Evolutionary conservation across 2,797 vertebrate genomes (phyloP), one percentile per base, ranked within the genome.

Genomic region (Sebastiscus albofasciatus): DNA sequence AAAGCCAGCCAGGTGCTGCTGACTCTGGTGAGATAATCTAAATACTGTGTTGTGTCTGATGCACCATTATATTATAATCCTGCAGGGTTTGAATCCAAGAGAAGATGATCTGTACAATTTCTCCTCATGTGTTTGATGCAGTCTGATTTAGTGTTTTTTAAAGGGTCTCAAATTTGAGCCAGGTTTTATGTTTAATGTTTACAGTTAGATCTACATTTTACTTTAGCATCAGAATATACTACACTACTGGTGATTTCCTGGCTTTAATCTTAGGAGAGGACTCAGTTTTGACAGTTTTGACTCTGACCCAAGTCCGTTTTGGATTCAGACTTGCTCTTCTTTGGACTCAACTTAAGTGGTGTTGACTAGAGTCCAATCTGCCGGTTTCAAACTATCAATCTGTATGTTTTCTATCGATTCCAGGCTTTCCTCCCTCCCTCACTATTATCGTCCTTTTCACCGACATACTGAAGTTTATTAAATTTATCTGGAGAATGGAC

Each of bases 401-500:
- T 73, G 33, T 46, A 49, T 10, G 20, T 72, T 67, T 74, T 67
- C 27, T 29, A 24, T 75, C 71, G 4, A 33, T 72, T 26, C 33
- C 22, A 67, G 26, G 27, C 9, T 46, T 54, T 31, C 24, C 56
- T 29, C 55, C 59, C 33, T 65, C 34, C 22, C 16, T 75, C 58
- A 36, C 8, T 65, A 36, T 74, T 64, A 62, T 52, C n/a, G 14
- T 42, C 26, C 22, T 46, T 70, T 70, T 42, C 58, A 46, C 20
- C 20, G 18, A 66, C 42, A 31, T 3, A 11, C 66, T 42, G 58
- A 31, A 39, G 69, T 27, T 81, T 73, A 72, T 86, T 77, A 60
- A 39, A 79, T 79, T 34, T 52, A 72, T 66, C 71, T 33, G 78
- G 54, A 66, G 46, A 86, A 67, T 12, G 22, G 62, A 62, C 3